Evolutionary conservation across 1,140 invertebrate species (phyloP).

Genomic region (Drosophila ananassae): DNA sequence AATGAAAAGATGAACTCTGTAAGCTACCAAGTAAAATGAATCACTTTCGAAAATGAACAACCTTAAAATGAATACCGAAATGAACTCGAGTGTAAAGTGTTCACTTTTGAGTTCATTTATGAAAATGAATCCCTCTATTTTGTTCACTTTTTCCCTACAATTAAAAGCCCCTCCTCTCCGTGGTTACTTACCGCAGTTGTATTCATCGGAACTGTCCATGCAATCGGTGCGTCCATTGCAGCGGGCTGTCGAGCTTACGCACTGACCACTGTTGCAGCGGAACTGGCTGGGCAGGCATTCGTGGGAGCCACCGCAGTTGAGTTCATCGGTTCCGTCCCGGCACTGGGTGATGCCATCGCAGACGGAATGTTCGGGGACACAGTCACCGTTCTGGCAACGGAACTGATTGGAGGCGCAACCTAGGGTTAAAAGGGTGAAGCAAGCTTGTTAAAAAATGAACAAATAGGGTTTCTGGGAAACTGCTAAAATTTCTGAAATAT

Average conservation of each 20-base stretch:
- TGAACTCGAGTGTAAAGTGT: too few species aligned
- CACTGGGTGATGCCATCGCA: constrained; percentile 91
- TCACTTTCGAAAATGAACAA: too few species aligned
- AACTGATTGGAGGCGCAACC: constrained; percentile 85
- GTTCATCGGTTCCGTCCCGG: constrained; percentile 91
- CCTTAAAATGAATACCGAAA: too few species aligned
- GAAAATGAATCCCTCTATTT: not conserved
- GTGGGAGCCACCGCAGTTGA: constrained; percentile 80
- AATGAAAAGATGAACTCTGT: too few species aligned
- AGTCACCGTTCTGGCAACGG: constrained; percentile 87
- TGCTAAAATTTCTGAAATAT: not conserved
- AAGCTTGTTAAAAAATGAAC: not conserved
- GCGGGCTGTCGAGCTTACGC: constrained; percentile 84
- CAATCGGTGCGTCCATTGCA: constrained; percentile 90
- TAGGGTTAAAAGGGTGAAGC: constrained; percentile 32
- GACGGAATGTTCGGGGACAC: constrained; percentile 86
- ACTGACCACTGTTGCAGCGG: constrained; percentile 85
- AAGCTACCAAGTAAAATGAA: too few species aligned
- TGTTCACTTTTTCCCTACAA: not conserved
- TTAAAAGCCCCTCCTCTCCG: too few species aligned
- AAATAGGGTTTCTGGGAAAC: not conserved
- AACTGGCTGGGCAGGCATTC: constrained; percentile 84
- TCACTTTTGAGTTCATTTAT: too few species aligned
- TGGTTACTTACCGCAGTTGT: constrained; percentile 86
- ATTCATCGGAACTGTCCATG: constrained; percentile 90